A percentile compares a stretch with the other conserved stretches of the same genome.
phyloP scores from a whole-genome alignment of 1,140 invertebrate genomes.

The Ceratosolen fusciceps region DNA sequence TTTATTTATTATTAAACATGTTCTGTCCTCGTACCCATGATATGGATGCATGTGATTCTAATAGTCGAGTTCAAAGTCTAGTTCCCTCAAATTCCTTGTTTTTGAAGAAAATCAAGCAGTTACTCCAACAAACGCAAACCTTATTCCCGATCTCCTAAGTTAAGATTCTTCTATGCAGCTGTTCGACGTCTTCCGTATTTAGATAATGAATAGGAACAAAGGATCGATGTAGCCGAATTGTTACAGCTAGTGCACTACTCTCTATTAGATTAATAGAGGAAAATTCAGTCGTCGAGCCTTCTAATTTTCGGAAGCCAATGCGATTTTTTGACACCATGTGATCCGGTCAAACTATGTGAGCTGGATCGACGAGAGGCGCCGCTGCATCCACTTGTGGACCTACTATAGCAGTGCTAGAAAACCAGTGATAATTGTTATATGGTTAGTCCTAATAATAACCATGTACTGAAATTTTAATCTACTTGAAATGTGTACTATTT shows the following conservation, averaged over 20 bases:
- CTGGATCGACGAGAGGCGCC: conserved; percentile 62
- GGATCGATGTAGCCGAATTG: too few relatives aligned
- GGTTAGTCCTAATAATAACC: conserved; percentile 1
- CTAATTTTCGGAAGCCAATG: background rate
- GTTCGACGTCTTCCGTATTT: too few relatives aligned
- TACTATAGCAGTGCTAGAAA: conserved; percentile 70
- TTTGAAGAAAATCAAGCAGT: background rate
- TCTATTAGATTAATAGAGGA: too few relatives aligned
- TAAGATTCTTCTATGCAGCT: too few relatives aligned
- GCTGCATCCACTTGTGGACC: conserved; percentile 63
- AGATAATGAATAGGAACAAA: too few relatives aligned
- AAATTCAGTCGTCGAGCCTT: background rate
- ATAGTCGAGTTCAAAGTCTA: background rate
- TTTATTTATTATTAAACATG: background rate
- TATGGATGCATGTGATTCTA: background rate
- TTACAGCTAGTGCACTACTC: too few relatives aligned
- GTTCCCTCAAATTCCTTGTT: background rate
- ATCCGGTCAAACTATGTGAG: conserved; percentile 43
- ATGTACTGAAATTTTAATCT: background rate
- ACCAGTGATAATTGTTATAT: conserved; percentile 15
- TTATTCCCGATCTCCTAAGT: too few relatives aligned
- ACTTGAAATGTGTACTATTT: background rate
- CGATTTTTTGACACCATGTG: background rate
- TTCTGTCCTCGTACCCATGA: background rate
- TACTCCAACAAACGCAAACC: too few relatives aligned